Conservation (phyloP, 2,113 vertebrate species). For the Osmerus mordax region DNA sequence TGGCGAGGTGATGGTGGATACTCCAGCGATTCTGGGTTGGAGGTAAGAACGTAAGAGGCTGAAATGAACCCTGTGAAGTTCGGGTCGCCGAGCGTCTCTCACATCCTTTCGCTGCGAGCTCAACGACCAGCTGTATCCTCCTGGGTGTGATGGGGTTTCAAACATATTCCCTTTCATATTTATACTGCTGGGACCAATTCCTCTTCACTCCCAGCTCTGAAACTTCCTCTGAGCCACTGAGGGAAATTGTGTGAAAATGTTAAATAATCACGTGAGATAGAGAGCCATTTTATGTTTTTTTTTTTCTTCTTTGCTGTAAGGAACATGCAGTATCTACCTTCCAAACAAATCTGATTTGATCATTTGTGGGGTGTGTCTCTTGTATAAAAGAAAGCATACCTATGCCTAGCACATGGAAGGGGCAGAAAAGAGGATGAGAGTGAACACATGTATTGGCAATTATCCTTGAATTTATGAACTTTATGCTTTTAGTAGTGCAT, state of each 20-base stretch:
- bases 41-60: background rate
- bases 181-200: background rate
- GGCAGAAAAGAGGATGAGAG: too few species aligned
- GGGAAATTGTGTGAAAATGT: too few species aligned
- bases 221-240: background rate
- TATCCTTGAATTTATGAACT: background rate
- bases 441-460: background rate
- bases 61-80: conserved; percentile 1
- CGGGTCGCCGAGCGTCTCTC: background rate
- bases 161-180: background rate
- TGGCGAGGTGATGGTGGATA: background rate
- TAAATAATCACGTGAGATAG: too few species aligned
- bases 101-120: background rate
- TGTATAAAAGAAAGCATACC: too few species aligned
- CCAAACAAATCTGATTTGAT: too few species aligned
- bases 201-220: background rate
- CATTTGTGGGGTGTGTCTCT: too few species aligned
- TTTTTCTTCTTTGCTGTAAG: too few species aligned
- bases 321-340: too few species aligned
- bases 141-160: background rate
- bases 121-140: background rate
- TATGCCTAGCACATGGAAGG: too few species aligned
- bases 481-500: background rate
- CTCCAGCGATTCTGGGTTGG: background rate
- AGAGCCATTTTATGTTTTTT: too few species aligned